Evolutionary conservation across 2,797 vertebrate species (phyloP).

Genomic region (Sebastiscus albofasciatus): DNA sequence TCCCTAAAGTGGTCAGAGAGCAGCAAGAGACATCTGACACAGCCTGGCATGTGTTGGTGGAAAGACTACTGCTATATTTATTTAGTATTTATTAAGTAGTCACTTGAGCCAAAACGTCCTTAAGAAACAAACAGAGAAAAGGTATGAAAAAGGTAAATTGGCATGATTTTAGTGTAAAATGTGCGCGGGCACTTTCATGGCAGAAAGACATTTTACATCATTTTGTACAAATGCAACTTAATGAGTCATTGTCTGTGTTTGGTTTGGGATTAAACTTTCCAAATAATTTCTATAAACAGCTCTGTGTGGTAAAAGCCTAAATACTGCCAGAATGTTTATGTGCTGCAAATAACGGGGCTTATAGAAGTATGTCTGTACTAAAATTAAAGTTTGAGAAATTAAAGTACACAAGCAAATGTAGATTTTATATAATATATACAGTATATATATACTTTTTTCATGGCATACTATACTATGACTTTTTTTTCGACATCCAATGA

Average conservation of each 20-base stretch:
- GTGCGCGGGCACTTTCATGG: background rate
- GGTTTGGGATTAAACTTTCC: background rate
- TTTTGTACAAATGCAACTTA: constrained; percentile 4
- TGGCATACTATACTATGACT: too few relatives aligned
- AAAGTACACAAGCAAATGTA: background rate
- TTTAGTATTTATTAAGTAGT: constrained; percentile 1
- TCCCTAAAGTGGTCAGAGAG: constrained; percentile 32
- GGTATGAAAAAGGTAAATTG: background rate
- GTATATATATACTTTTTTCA: too few relatives aligned
- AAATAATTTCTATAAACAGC: background rate
- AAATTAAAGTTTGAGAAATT: background rate
- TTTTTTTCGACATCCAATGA: too few relatives aligned
- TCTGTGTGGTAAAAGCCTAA: constrained; percentile 3
- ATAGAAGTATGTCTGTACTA: background rate
- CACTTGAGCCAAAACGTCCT: background rate
- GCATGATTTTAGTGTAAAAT: background rate
- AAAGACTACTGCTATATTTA: constrained; percentile 43
- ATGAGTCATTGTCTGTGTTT: constrained; percentile 24
- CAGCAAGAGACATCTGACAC: constrained; percentile 33
- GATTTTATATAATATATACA: background rate
- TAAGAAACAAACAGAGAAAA: background rate
- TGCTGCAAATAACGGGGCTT: constrained; percentile 19
- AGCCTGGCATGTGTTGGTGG: constrained; percentile 31
- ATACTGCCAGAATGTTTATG: constrained; percentile 16
- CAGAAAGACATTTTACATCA: background rate